phyloP scores from a whole-genome alignment of 1,140 invertebrate species.

The Oedothorax gibbosus region DNA sequence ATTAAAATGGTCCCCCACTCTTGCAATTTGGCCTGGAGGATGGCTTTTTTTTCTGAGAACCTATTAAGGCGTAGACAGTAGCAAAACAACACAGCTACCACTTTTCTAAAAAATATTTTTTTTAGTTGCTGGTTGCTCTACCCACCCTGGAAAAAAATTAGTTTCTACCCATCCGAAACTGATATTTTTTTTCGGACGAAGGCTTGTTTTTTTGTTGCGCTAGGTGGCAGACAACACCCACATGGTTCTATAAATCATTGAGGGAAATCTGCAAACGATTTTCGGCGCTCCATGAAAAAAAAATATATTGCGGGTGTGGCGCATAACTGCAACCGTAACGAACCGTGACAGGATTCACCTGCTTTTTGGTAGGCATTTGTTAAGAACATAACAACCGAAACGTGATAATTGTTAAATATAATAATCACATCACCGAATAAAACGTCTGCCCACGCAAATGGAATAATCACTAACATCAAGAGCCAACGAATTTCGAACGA shows the following conservation, averaged over 20 bases:
- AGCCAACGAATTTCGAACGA: too few relatives aligned
- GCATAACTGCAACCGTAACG: background rate
- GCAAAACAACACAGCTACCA: conserved; percentile 29
- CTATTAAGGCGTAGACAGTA: conserved; percentile 50
- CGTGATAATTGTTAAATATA: background rate
- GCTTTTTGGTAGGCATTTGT: background rate
- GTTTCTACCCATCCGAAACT: background rate
- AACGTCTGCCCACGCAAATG: too few relatives aligned
- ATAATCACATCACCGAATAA: too few relatives aligned
- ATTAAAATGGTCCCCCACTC: conserved; percentile 33
- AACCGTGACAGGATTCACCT: conserved; percentile 4
- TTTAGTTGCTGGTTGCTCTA: background rate
- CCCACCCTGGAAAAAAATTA: conserved; percentile 1
- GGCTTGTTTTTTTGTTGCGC: background rate
- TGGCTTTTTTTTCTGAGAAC: too few relatives aligned
- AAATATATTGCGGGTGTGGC: conserved; percentile 39
- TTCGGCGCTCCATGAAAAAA: background rate
- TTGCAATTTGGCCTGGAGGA: background rate
- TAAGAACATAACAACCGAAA: background rate
- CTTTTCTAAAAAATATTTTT: conserved; percentile 15
- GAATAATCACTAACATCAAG: too few relatives aligned
- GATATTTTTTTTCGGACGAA: conserved; percentile 23
- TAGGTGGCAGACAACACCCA: conserved; percentile 43
- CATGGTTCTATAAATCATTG: conserved; percentile 46
- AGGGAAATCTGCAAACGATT: conserved; percentile 30